Percentiles rank a stretch among this genome's conserved stretches.
phyloP scores from a whole-genome alignment of 2,113 vertebrate species.

The Phycodurus eques region DNA sequence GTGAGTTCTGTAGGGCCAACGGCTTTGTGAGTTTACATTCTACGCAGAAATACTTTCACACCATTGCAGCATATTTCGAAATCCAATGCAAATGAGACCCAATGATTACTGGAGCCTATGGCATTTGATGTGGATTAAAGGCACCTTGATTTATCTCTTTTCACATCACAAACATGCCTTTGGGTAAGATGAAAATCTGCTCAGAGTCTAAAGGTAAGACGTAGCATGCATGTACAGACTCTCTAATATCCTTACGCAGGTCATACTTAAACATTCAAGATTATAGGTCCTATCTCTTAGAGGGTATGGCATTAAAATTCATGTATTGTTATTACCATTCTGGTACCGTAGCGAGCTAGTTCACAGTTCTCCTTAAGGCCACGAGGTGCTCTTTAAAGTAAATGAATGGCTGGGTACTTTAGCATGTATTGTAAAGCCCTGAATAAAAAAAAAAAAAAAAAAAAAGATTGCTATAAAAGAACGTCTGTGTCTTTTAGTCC shows the following conservation, averaged over 20 bases:
- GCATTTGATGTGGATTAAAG: slow-evolving; percentile 28
- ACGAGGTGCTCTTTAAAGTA: slow-evolving; percentile 58
- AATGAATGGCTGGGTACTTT: slow-evolving; percentile 50
- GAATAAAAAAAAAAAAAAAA: slow-evolving; percentile 39
- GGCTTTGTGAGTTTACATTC: not conserved
- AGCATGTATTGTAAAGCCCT: slow-evolving; percentile 48
- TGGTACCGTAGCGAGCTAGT: slow-evolving; percentile 31
- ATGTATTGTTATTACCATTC: slow-evolving; percentile 55
- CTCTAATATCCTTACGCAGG: slow-evolving; percentile 17
- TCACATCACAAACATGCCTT: slow-evolving; percentile 14
- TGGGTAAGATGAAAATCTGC: slow-evolving; percentile 1
- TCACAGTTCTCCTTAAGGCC: slow-evolving; percentile 53
- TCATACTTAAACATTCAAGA: slow-evolving; percentile 19
- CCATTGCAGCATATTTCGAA: not conserved
- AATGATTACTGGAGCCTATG: slow-evolving; percentile 4
- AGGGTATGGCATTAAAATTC: slow-evolving; percentile 58
- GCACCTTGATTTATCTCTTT: slow-evolving; percentile 6
- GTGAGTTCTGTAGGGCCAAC: not conserved
- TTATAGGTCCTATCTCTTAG: slow-evolving; percentile 40
- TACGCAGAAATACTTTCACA: slow-evolving; percentile 18
- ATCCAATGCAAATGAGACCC: not conserved
- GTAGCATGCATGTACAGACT: not conserved
- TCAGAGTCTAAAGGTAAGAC: slow-evolving; percentile 17
- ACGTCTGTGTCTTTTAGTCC: not conserved
- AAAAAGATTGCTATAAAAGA: slow-evolving; percentile 11